Evolutionary conservation across 2,797 vertebrate species (phyloP).

Genomic region (Molothrus aeneus): DNA sequence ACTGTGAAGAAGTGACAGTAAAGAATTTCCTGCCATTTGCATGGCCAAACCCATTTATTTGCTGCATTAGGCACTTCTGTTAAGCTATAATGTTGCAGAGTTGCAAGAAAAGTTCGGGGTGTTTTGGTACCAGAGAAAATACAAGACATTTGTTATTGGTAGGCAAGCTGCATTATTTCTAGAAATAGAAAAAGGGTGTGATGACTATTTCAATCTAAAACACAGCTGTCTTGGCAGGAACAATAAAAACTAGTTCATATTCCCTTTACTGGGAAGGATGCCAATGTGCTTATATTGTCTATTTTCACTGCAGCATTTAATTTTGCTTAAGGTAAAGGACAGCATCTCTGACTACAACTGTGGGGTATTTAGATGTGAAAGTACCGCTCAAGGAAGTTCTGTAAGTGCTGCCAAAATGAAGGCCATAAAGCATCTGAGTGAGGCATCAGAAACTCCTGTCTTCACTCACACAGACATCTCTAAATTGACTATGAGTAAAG

Average conservation of each 20-base stretch:
- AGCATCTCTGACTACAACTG: constrained; percentile 19
- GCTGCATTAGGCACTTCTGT: background rate
- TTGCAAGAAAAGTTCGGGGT: background rate
- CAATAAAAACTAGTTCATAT: constrained; percentile 43
- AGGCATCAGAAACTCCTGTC: constrained; percentile 52
- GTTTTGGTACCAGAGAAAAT: constrained; percentile 34
- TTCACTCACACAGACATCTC: constrained; percentile 44
- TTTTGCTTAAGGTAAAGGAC: constrained; percentile 67
- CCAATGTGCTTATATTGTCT: constrained; percentile 45
- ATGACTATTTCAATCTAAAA: constrained; percentile 49
- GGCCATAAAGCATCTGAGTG: constrained; percentile 55
- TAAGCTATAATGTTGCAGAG: background rate
- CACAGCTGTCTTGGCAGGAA: constrained; percentile 37
- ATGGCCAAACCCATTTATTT: background rate
- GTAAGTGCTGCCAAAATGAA: constrained; percentile 64
- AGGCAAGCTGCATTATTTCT: constrained; percentile 55
- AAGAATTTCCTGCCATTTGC: background rate
- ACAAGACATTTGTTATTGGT: constrained; percentile 5
- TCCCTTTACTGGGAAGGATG: constrained; percentile 44
- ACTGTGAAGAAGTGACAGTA: background rate
- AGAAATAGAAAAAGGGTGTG: constrained; percentile 43
- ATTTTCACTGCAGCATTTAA: constrained; percentile 42
- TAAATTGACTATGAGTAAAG: constrained; percentile 48
- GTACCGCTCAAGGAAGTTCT: constrained; percentile 56
- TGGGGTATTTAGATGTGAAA: constrained; percentile 59